phyloP scores from a whole-genome alignment of 2,113 vertebrate genomes.

The Lagenorhynchus albirostris region DNA sequence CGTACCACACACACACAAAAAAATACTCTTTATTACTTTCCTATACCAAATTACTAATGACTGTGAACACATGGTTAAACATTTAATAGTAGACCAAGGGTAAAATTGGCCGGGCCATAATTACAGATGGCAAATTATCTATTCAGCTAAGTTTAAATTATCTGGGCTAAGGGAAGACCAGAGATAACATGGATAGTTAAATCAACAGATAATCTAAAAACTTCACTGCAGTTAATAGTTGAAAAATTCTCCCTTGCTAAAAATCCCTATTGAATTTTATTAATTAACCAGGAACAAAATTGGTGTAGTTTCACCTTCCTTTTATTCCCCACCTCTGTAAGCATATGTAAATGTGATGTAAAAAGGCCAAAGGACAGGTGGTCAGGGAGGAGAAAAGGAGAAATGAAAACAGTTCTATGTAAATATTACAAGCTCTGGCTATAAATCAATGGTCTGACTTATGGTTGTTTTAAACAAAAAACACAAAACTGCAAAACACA shows the following conservation, averaged over 20 bases:
- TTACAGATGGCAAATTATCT: conserved; percentile 12
- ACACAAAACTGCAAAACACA: not conserved
- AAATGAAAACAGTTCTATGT: not conserved
- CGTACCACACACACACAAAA: too few species aligned
- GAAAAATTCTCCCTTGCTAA: not conserved
- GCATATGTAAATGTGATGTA: not conserved
- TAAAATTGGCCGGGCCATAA: not conserved
- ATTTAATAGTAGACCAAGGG: not conserved
- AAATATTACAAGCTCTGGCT: not conserved
- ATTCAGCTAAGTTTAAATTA: conserved; percentile 10
- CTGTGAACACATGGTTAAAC: not conserved
- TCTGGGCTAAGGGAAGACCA: not conserved
- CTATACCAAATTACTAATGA: not conserved
- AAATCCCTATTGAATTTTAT: conserved; percentile 6
- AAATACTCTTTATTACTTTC: not conserved
- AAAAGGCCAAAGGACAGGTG: not conserved
- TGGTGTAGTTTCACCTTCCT: not conserved
- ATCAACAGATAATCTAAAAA: conserved; percentile 46
- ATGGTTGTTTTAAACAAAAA: conserved; percentile 16
- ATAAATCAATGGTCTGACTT: not conserved
- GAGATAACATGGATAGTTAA: not conserved
- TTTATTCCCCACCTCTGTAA: not conserved
- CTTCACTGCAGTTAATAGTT: not conserved
- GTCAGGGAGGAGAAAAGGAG: not conserved
- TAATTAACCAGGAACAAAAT: conserved; percentile 31